A percentile compares a stretch with the other conserved stretches of the same genome.
These are phyloP conservation scores for Drosophila longiperda DNA, from an alignment of 2,888 invertebrate species.

Conservation along the genomic window DNA sequence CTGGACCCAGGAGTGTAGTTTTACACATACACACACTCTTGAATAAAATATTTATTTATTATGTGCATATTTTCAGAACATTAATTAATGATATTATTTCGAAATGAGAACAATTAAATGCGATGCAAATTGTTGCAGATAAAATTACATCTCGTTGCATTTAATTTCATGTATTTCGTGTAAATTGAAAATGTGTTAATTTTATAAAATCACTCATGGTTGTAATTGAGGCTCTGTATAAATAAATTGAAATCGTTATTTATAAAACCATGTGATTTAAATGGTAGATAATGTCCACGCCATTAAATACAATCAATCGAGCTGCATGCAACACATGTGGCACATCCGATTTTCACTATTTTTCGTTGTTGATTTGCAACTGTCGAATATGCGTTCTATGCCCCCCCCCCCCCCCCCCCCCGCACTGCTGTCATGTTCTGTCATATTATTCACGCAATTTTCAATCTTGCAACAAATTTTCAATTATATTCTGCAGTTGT, in stretches of 20 bases:
- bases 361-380: slow-evolving; percentile 12
- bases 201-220: slow-evolving; percentile 17
- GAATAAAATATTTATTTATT: too few species aligned
- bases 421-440: not conserved
- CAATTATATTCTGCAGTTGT: slow-evolving; percentile 55
- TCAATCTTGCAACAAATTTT: slow-evolving; percentile 36
- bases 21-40: not conserved
- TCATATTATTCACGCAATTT: slow-evolving; percentile 43
- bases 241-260: slow-evolving; percentile 45
- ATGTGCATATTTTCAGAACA: not conserved
- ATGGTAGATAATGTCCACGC: slow-evolving; percentile 35
- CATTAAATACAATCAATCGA: slow-evolving; percentile 50
- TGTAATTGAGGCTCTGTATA: slow-evolving; percentile 19
- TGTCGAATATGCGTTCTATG: slow-evolving; percentile 13
- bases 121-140: slow-evolving; percentile 38
- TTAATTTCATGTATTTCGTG: slow-evolving; percentile 10
- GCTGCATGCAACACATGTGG: slow-evolving; percentile 51
- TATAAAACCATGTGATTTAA: slow-evolving; percentile 44
- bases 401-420: too few species aligned
- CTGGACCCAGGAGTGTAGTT: slow-evolving; percentile 25
- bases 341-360: slow-evolving; percentile 20
- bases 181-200: slow-evolving; percentile 22
- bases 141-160: slow-evolving; percentile 36
- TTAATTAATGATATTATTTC: slow-evolving; percentile 33
- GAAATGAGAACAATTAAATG: slow-evolving; percentile 32